Conservation (phyloP, 92 coral and sea anemone species). For the Virgularia gustaviana region DNA sequence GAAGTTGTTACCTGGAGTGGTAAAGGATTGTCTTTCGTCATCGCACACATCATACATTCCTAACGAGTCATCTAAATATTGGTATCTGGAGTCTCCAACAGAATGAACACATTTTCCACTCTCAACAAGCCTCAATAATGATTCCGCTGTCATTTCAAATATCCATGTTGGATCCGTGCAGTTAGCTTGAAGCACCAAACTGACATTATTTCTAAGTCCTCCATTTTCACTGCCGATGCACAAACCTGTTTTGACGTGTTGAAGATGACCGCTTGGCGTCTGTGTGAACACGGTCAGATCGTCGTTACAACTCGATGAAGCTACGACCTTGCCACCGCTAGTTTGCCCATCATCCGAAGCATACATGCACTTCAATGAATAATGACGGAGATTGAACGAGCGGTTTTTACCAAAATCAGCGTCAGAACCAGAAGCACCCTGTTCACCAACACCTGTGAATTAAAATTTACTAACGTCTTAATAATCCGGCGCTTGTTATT, state of each 20-base stretch:
- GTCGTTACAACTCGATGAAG: slow-evolving; percentile 10
- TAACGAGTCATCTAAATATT: neutral
- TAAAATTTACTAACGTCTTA: no score
- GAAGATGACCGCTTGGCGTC: neutral
- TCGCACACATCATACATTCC: slow-evolving; percentile 6
- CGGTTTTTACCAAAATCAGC: neutral
- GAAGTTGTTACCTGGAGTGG: neutral
- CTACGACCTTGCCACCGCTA: neutral
- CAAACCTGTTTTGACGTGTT: slow-evolving; percentile 27
- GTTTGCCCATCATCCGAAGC: neutral
- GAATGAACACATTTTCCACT: slow-evolving; percentile 26
- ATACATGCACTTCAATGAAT: neutral
- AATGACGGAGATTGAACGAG: neutral
- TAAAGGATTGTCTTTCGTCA: neutral
- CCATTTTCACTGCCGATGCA: slow-evolving; percentile 9
- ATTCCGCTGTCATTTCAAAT: slow-evolving; percentile 6
- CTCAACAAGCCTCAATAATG: slow-evolving; percentile 4
- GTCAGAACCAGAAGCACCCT: neutral
- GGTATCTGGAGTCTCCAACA: neutral
- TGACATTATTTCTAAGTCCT: neutral
- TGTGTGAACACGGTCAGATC: slow-evolving; percentile 9
- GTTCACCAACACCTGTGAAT: neutral
- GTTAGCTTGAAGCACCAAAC: neutral
- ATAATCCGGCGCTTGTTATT: no score
- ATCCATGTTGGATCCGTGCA: neutral